Base-by-base conservation (phyloP, 2,888 invertebrate genomes). In the Epinotia brunnichana region DNA sequence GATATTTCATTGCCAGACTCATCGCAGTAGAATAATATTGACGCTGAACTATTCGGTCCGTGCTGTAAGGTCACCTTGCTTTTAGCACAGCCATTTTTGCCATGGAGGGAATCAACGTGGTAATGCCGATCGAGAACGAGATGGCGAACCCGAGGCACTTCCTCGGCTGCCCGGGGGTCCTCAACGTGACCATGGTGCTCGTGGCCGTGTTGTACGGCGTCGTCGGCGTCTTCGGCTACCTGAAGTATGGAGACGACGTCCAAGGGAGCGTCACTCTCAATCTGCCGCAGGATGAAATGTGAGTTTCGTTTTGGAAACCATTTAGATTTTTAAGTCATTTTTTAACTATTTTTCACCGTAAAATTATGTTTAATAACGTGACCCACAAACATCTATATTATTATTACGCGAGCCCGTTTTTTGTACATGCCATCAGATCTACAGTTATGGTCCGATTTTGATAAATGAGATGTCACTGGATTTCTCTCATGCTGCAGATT, bases 101-200 rank as follows among this genome's bases (percentile, higher is more conserved):
- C 10, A 99, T 99, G 95, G 99, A 99, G 91, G 98, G 98, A 44
- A 99, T 99, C 78, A 97, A 97, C 77, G 96, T 96, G 62, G 97
- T 99, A 2, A 95, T 99, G 94, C 99, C 99, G 0, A 95, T 99
- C 11, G 98, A 98, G 88, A 98, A 98, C 84, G 96, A 96, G 63
- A 98, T 99, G 98, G 94, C 93, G 54, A 95, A 95, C 21, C 98
- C 98, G 0, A 92, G 95, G 70, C 95, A 96, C 62, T 97, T 97
- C 82, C 94, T 98, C 57, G 95, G 96, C 21, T 95, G 95, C 77
- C 96, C 96, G 0, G 97, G 99, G 2, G 97, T 98, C 0, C 92
- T 99, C 0, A 98, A 97, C 79, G 94, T 95, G 0, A 97, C 97
- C 0, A 98, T 99, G 97, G 86, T 94, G 0, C 94, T 96, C 10